phyloP scores from a whole-genome alignment of 2,888 invertebrate species.

The Gari tellinella region DNA sequence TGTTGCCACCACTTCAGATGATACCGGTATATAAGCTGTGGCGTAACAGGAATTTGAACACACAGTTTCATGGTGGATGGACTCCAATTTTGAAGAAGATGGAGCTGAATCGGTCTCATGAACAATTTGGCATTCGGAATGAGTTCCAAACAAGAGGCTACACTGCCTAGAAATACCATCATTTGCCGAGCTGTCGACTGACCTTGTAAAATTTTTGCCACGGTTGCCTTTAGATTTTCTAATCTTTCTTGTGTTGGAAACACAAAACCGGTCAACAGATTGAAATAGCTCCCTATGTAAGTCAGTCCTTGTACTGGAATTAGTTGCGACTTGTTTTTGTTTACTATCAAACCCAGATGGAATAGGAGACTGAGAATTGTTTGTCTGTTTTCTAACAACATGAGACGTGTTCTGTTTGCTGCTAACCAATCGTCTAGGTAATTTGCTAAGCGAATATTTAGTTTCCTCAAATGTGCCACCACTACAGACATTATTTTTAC shows the following conservation, averaged over 20 bases:
- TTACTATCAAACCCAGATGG: constrained; percentile 49
- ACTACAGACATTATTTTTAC: constrained; percentile 36
- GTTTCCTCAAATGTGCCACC: constrained; percentile 26
- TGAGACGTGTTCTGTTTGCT: constrained; percentile 15
- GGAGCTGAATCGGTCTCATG: constrained; percentile 42
- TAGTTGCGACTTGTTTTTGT: constrained; percentile 39
- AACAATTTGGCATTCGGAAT: constrained; percentile 54
- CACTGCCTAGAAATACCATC: constrained; percentile 24
- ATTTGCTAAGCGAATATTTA: constrained; percentile 24
- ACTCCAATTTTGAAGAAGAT: constrained; percentile 30
- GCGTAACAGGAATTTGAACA: constrained; percentile 6
- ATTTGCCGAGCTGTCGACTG: too few relatives aligned
- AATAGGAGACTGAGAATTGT: constrained; percentile 35
- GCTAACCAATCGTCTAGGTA: constrained; percentile 51
- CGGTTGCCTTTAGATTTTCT: constrained; percentile 15
- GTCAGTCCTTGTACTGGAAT: constrained; percentile 29
- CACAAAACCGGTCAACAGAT: constrained; percentile 27
- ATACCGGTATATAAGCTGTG: background rate
- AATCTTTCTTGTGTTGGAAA: constrained; percentile 35
- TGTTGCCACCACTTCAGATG: constrained; percentile 30
- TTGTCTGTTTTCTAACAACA: constrained; percentile 12
- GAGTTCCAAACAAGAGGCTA: constrained; percentile 41
- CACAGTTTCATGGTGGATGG: constrained; percentile 25
- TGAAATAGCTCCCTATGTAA: constrained; percentile 30
- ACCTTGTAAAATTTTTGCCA: too few relatives aligned